Evolutionary conservation across 2,797 vertebrate genomes (phyloP).

Genomic region (Pseudocheirus occidentalis): DNA sequence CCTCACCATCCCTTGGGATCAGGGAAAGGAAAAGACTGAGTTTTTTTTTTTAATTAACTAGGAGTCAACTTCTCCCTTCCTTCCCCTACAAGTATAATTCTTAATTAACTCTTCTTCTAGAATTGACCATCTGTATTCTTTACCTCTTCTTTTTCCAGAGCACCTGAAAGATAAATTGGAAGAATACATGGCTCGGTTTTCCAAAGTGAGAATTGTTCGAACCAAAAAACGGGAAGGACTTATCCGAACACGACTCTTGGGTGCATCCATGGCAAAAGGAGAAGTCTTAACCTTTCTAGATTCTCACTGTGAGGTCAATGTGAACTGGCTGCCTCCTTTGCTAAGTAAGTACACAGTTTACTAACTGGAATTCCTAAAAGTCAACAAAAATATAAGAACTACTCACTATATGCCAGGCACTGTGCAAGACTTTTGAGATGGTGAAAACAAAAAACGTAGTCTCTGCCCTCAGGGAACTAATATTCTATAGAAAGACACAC

Average conservation of each 20-base stretch:
- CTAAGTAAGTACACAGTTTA: slow-evolving; percentile 86
- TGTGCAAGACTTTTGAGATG: not conserved
- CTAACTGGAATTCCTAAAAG: not conserved
- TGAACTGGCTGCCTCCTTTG: slow-evolving; percentile 93
- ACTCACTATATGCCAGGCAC: not conserved
- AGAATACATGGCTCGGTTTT: slow-evolving; percentile 90
- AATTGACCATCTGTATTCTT: slow-evolving; percentile 10
- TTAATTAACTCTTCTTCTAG: not conserved
- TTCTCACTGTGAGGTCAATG: slow-evolving; percentile 92
- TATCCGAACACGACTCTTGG: slow-evolving; percentile 91
- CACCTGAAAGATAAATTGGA: slow-evolving; percentile 90
- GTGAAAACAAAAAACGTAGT: not conserved
- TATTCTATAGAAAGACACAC: not conserved
- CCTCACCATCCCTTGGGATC: not conserved
- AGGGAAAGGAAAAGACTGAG: not conserved
- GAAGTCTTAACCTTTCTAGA: slow-evolving; percentile 92
- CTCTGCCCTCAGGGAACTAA: not conserved
- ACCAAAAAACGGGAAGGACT: slow-evolving; percentile 93
- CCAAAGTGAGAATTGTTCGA: slow-evolving; percentile 91
- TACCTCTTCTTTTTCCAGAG: slow-evolving; percentile 83
- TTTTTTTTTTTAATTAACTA: not conserved
- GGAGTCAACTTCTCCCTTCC: not conserved
- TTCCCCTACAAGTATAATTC: accelerated
- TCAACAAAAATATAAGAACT: not conserved
- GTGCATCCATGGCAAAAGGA: slow-evolving; percentile 90